Evolutionary conservation across 2,888 invertebrate species (phyloP), one percentile per base, ranked within the genome.

Genomic region (Drosophila nr. medialis): DNA sequence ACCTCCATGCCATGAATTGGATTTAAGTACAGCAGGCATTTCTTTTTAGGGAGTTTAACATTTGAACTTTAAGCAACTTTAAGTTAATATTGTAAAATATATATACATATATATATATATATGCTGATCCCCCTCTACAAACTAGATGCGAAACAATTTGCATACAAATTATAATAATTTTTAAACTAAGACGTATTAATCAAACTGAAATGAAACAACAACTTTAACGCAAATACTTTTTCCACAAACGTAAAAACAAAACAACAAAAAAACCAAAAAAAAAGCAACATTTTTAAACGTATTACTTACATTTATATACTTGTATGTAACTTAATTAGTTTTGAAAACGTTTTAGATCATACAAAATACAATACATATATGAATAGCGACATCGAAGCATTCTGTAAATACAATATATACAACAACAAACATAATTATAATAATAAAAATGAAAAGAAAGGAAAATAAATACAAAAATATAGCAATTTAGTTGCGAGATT

Each of bases 321-420:
- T 77, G 77, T 77, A 85, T 82, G 80, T 81, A 84, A 86, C 75
- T 81, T 89, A 84, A 90, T 70, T 86, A 86, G 86, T 88, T 88
- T 90, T 78, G 89, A 83, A 86, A 88, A 88, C 89, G 73, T 88
- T 86, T 88, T 90, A 90, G 89, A 84, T 86, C 89, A 89, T 86
- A 80, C 61, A 69, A 66, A 55, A 27, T 45, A 80, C 66, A 71
- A 62, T 62, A 68, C 63, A 69, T 72, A 73, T 75, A 80, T 72
- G 77, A 59, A 80, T 87, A 90, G 88, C 86, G 83, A 86, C 86
- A 86, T 86, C 86, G 86, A 86, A 86, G 89, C 82, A 87, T 90
- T 90, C 87, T 87, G 86, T 87, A 87, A 86, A 87, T 86, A 86
- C 68, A 63, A 88, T 76, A 80, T 60, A 81, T 45, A 45, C 45